Percentiles rank a stretch among this genome's conserved stretches.
Conservation (phyloP, 2,797 vertebrate species). For the Picus viridis region DNA sequence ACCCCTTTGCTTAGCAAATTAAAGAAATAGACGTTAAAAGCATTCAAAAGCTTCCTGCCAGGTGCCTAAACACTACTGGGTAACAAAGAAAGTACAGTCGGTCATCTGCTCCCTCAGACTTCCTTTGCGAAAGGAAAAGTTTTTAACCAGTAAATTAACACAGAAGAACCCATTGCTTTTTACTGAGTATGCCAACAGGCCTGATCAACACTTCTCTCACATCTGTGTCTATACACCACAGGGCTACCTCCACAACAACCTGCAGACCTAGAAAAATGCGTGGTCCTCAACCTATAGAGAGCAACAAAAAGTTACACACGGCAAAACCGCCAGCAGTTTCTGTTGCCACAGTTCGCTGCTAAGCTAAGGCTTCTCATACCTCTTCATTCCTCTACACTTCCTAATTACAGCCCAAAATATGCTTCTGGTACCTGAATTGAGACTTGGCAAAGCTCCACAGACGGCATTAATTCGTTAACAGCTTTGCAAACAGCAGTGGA, state of each 20-base stretch:
- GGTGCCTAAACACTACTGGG: conserved; percentile 47
- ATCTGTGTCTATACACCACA: neutral
- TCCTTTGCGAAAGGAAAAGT: conserved; percentile 71
- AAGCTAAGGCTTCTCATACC: neutral
- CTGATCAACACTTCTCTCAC: neutral
- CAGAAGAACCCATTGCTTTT: conserved; percentile 11
- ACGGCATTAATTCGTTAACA: neutral
- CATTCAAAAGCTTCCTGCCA: conserved; percentile 57
- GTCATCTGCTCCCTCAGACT: conserved; percentile 55
- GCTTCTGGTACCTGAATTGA: neutral
- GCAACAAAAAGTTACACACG: neutral
- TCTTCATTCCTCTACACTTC: neutral
- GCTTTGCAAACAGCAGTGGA: neutral
- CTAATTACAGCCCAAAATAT: neutral
- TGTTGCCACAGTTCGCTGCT: neutral
- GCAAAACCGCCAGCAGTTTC: neutral
- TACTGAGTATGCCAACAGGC: neutral
- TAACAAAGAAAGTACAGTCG: conserved; percentile 64
- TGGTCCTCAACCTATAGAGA: neutral
- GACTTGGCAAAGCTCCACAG: neutral
- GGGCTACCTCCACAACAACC: neutral
- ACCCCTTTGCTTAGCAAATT: conserved; percentile 30
- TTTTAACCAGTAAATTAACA: conserved; percentile 42
- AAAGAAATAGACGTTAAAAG: neutral
- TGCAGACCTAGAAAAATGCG: neutral